Evolutionary conservation across 2,888 invertebrate species (phyloP), one percentile per base, ranked within the genome.

Genomic region (Endotricha flammealis): DNA sequence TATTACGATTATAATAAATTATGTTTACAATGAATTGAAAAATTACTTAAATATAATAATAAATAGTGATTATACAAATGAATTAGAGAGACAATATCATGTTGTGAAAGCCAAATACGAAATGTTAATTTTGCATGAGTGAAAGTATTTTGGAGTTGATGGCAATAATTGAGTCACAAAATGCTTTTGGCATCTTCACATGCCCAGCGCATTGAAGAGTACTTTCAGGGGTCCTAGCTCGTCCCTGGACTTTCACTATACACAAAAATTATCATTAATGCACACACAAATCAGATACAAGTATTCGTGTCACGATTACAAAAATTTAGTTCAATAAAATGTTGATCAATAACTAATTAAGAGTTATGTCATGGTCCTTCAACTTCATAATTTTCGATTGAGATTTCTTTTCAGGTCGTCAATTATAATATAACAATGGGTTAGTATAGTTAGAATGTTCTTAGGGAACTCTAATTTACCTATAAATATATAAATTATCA

Each of bases 41-140:
- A 74, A 64, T 82, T 82, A 85, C 82, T 81, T 83, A 83, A 79
- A 78, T 79, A 62, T 82, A 78, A 77, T 77, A 83, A 85, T 85
- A 85, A 85, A 83, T 85, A 85, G 78, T 67, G 78, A 83, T 81
- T 82, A 85, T 74, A 81, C 64, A 81, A 83, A 71, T 64, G 54
- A 68, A 72, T 73, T 72, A 85, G 80, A 83, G 81, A 83, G 82
- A 76, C 81, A 81, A 83, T 82, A 85, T 82, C 74, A 76, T 69
- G 59, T 38, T 54, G 74, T 75, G 68, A 76, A 77, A 72, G 75
- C 71, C 72, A 71, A 76, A 69, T 50, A 12, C 13, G 12, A 34
- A 16, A 17, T 28, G 20, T 28, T 29, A 20, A 11, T 10, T 16
- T 17, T 23, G 25, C 14, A 35, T 7, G 9, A 23, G 23, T 23